Evolutionary conservation across 2,888 invertebrate species (phyloP).

Genomic region (Buathra laborator): DNA sequence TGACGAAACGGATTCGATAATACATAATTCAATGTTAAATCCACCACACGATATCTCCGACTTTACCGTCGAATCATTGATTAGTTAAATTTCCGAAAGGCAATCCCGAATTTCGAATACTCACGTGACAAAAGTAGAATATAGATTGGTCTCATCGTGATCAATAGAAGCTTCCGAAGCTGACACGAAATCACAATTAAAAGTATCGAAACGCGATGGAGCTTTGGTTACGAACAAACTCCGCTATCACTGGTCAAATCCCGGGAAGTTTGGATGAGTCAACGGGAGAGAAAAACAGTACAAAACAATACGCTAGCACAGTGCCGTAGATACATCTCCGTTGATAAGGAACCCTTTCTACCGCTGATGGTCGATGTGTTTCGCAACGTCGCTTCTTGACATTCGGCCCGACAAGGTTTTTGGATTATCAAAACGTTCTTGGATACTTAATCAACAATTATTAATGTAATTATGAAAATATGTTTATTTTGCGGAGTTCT

Average conservation of each 20-base stretch:
- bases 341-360: background rate
- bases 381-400: background rate
- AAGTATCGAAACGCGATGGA: constrained; percentile 6
- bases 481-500: background rate
- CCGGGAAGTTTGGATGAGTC: background rate
- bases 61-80: background rate
- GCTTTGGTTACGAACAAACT: background rate
- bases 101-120: constrained; percentile 11
- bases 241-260: background rate
- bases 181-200: constrained; percentile 40
- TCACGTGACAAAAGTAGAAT: constrained; percentile 49
- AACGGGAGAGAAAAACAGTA: constrained; percentile 3
- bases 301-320: background rate
- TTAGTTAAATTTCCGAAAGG: background rate
- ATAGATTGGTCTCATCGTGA: constrained; percentile 37
- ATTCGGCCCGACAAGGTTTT: too few species aligned
- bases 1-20: too few species aligned
- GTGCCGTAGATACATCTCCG: constrained; percentile 3
- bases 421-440: too few species aligned
- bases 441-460: too few species aligned
- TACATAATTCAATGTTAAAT: background rate
- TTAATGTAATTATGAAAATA: background rate
- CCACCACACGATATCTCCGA: too few species aligned
- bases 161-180: constrained; percentile 20
- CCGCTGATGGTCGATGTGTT: background rate